phyloP scores from a whole-genome alignment of 2,113 vertebrate species.

The Ceyx margarethae region DNA sequence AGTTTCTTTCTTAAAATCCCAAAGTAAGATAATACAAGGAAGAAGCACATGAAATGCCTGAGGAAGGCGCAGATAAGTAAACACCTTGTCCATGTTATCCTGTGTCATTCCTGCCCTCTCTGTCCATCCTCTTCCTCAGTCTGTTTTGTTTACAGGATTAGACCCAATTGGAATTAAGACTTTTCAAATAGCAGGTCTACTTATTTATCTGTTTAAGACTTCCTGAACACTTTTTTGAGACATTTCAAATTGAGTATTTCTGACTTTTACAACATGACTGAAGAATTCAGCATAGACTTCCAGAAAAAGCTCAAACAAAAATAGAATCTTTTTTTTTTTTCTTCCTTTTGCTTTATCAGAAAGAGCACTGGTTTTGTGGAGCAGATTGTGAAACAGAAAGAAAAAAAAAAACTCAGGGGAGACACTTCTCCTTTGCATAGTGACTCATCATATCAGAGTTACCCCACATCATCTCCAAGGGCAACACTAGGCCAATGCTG shows the following conservation, averaged over 20 bases:
- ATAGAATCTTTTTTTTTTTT: background rate
- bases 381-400: background rate
- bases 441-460: conserved; percentile 30
- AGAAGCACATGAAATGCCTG: background rate
- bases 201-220: background rate
- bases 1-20: background rate
- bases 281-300: background rate
- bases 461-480: conserved; percentile 11
- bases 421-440: conserved; percentile 23
- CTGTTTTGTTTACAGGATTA: background rate
- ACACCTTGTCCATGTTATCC: background rate
- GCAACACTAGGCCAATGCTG: conserved; percentile 8
- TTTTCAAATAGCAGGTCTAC: background rate
- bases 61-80: background rate
- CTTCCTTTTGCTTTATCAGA: background rate
- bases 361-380: background rate
- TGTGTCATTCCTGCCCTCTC: background rate
- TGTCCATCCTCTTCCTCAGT: background rate
- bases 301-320: background rate
- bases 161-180: background rate
- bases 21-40: background rate
- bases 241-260: background rate
- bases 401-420: conserved; percentile 29
- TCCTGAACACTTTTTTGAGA: background rate
- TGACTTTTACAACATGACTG: background rate